These are phyloP conservation scores for Acanthornis magna DNA, from an alignment of 2,797 vertebrate species.

Conservation along the genomic window DNA sequence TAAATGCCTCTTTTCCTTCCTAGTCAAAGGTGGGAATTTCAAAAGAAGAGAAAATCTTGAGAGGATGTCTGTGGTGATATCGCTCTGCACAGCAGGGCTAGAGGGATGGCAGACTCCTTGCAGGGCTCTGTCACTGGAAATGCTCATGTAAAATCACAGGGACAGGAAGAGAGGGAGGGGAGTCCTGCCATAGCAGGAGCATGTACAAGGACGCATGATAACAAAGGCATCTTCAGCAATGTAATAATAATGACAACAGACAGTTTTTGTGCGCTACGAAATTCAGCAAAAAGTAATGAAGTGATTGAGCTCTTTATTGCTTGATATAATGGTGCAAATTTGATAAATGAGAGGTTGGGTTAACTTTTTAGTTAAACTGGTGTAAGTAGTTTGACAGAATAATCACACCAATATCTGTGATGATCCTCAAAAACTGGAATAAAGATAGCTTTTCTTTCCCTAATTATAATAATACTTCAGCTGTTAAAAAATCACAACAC, in stretches of 20 bases:
- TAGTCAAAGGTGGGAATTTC: slow-evolving; percentile 47
- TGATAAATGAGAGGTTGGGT: neutral
- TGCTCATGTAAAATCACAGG: neutral
- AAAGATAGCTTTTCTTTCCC: neutral
- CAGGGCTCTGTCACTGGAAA: slow-evolving; percentile 26
- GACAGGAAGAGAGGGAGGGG: neutral
- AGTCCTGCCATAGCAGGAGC: neutral
- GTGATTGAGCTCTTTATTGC: neutral
- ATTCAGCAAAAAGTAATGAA: neutral
- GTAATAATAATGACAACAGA: neutral
- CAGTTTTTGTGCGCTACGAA: neutral
- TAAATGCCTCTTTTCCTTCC: slow-evolving; percentile 38
- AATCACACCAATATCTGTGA: neutral
- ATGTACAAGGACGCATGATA: neutral
- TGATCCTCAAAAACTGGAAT: neutral
- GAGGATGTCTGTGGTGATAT: neutral
- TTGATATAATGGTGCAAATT: neutral
- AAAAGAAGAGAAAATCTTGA: slow-evolving; percentile 55
- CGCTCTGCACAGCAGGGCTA: slow-evolving; percentile 22
- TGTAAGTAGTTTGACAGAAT: neutral
- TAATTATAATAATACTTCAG: neutral
- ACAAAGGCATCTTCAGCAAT: neutral
- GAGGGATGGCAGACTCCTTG: slow-evolving; percentile 28
- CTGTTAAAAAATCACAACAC: neutral
- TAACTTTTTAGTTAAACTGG: neutral